Evolutionary conservation across 2,888 invertebrate species (phyloP).

Genomic region (Scrobipalpa costella): DNA sequence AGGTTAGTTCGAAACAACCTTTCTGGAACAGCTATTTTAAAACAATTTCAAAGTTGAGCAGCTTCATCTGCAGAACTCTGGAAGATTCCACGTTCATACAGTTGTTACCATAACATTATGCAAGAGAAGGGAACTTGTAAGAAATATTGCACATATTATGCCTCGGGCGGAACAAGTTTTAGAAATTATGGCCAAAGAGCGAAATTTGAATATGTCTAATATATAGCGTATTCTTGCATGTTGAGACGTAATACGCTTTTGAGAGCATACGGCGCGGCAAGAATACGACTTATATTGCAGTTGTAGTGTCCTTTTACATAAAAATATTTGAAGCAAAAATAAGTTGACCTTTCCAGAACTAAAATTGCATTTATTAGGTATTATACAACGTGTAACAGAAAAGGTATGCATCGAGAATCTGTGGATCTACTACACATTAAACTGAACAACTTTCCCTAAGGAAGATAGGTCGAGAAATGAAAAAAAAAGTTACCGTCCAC

Average conservation of each 20-base stretch:
- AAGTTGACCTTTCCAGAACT: no score
- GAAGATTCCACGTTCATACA: slow-evolving; percentile 12
- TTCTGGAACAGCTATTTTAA: neutral
- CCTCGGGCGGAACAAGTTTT: slow-evolving; percentile 41
- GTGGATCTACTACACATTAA: no score
- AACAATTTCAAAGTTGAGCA: neutral
- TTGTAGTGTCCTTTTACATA: neutral
- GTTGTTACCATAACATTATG: slow-evolving; percentile 36
- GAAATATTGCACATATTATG: slow-evolving; percentile 43
- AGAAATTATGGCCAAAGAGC: slow-evolving; percentile 49
- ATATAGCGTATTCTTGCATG: slow-evolving; percentile 36
- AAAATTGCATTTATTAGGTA: no score
- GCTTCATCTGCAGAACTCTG: neutral
- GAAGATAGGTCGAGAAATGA: no score
- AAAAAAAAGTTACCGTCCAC: no score
- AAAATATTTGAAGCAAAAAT: neutral
- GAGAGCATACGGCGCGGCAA: slow-evolving; percentile 24
- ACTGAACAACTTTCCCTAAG: no score
- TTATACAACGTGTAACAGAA: no score
- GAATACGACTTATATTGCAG: neutral
- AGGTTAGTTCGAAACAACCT: neutral
- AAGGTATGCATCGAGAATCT: no score
- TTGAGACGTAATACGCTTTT: slow-evolving; percentile 20
- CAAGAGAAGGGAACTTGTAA: slow-evolving; percentile 40
- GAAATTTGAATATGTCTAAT: slow-evolving; percentile 54